phyloP scores from a whole-genome alignment of 2,797 vertebrate genomes.

The Monodelphis domestica region DNA sequence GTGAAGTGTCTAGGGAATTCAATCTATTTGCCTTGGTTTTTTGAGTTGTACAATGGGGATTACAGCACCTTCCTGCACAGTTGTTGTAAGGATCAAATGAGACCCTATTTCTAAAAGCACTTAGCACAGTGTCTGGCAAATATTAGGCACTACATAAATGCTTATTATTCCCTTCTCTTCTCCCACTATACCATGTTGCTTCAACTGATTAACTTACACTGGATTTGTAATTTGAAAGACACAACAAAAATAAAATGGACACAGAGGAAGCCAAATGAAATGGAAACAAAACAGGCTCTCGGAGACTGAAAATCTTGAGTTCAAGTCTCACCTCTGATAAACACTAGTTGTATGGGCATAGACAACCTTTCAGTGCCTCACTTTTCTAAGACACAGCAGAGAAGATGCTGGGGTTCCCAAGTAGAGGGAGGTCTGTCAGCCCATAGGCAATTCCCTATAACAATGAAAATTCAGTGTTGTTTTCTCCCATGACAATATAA shows the following conservation, averaged over 20 bases:
- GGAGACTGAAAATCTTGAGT: not conserved
- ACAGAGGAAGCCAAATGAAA: not conserved
- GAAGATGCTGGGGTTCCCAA: not conserved
- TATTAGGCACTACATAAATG: not conserved
- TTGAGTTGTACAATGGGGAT: not conserved
- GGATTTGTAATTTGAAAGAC: not conserved
- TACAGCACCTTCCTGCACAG: not conserved
- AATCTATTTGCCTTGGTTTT: no score
- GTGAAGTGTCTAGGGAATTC: not conserved
- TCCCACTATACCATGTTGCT: not conserved
- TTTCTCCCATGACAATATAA: not conserved
- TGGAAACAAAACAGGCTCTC: not conserved
- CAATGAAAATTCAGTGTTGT: not conserved
- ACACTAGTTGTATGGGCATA: not conserved
- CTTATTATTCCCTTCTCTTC: not conserved
- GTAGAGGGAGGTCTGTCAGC: not conserved
- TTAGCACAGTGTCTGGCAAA: not conserved
- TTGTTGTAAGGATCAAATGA: not conserved
- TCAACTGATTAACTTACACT: not conserved
- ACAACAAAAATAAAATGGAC: not conserved
- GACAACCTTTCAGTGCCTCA: not conserved
- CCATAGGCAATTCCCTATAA: not conserved
- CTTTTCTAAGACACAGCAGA: not conserved
- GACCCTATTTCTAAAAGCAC: not conserved
- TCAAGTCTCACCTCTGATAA: not conserved